phyloP scores from a whole-genome alignment of 1,140 invertebrate species.

The Metaphire vulgaris region DNA sequence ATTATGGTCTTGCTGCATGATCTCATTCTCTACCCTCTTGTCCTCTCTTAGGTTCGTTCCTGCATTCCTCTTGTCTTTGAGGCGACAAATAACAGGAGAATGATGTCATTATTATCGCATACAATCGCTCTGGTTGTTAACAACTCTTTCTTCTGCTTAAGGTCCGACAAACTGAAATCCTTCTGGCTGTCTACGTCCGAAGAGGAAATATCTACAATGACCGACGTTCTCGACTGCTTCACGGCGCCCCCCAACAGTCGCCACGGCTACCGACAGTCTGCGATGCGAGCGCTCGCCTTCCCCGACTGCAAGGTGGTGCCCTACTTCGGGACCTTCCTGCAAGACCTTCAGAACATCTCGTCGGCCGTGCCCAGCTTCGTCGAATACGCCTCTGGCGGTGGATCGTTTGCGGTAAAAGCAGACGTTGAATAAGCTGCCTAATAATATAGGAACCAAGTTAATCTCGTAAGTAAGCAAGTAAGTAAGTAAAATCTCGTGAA shows the following conservation, averaged over 20 bases:
- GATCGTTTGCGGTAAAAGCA: neutral
- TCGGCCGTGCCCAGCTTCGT: constrained; percentile 44
- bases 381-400: neutral
- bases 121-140: no score
- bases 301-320: constrained; percentile 58
- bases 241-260: constrained; percentile 46
- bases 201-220: constrained; percentile 66
- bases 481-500: no score
- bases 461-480: no score
- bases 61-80: no score
- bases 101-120: no score
- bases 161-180: constrained; percentile 84
- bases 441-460: no score
- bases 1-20: no score
- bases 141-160: constrained; percentile 49
- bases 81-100: no score
- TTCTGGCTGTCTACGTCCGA: constrained; percentile 82
- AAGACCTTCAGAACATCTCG: constrained; percentile 71
- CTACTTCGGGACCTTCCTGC: constrained; percentile 84
- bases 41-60: no score
- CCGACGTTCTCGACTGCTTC: constrained; percentile 70
- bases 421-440: no score
- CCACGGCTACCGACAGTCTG: neutral
- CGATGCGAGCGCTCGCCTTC: constrained; percentile 59
- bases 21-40: no score